Conservation (phyloP, 2,888 invertebrate genomes). For the Leptogaster cylindrica region DNA sequence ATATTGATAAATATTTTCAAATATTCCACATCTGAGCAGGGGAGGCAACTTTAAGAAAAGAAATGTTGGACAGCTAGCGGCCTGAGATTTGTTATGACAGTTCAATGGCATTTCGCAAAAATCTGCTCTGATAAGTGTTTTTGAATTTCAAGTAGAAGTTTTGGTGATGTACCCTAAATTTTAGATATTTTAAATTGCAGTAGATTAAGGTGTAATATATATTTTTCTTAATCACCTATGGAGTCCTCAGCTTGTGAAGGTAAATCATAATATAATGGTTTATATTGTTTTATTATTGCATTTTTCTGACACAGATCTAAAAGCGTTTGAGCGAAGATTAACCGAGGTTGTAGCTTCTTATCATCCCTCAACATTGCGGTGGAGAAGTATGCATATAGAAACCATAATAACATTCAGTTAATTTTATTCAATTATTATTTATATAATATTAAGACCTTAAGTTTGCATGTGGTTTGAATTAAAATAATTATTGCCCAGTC, state of each 20-base stretch:
- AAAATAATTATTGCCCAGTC: no score
- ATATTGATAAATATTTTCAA: no score
- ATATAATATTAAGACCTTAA: not conserved
- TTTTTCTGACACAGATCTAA: constrained; percentile 75
- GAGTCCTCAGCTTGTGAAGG: constrained; percentile 94
- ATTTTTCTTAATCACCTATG: constrained; percentile 55
- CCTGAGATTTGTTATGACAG: no score
- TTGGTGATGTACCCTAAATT: no score
- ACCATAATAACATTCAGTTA: no score
- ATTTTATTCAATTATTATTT: not conserved
- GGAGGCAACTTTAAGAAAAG: no score
- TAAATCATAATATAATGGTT: constrained; percentile 58
- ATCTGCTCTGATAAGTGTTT: no score
- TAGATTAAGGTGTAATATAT: not conserved
- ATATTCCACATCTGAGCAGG: no score
- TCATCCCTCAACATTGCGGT: constrained; percentile 91
- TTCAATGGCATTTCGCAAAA: no score
- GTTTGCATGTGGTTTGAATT: not conserved
- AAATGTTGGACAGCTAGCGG: no score
- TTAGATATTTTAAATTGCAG: no score
- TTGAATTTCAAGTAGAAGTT: no score
- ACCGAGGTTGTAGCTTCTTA: constrained; percentile 97
- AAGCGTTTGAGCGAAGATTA: constrained; percentile 95
- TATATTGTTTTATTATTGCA: constrained; percentile 32
- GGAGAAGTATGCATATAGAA: constrained; percentile 93